phyloP scores from a whole-genome alignment of 2,888 invertebrate species.

The Lycocerus yunnanus region DNA sequence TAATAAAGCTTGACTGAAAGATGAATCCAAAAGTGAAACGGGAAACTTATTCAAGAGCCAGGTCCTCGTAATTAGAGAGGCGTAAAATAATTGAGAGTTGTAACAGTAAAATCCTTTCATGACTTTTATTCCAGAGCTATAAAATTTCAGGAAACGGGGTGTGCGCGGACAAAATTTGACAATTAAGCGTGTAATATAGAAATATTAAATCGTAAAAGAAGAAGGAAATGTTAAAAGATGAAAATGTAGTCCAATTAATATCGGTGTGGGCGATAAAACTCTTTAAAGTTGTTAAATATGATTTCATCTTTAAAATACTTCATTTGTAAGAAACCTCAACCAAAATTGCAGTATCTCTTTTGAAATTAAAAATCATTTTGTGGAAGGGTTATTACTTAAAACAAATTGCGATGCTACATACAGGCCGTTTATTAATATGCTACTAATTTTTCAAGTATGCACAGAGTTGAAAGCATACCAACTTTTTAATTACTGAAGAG shows the following conservation, averaged over 20 bases:
- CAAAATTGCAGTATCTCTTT: background rate
- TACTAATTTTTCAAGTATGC: no score
- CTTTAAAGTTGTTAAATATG: constrained; percentile 11
- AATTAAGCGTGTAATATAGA: constrained; percentile 40
- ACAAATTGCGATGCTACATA: background rate
- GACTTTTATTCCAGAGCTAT: constrained; percentile 36
- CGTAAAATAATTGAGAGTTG: constrained; percentile 41
- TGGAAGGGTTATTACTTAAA: background rate
- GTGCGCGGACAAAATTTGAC: constrained; percentile 40
- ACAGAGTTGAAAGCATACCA: no score
- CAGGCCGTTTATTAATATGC: no score
- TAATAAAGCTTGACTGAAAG: constrained; percentile 9
- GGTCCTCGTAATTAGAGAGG: constrained; percentile 40
- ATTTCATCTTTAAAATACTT: background rate
- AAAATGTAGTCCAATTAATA: constrained; percentile 20
- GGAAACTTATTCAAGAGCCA: constrained; percentile 17
- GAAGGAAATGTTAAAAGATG: constrained; percentile 17
- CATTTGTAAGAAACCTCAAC: background rate
- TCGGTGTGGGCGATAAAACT: constrained; percentile 7
- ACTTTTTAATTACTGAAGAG: no score
- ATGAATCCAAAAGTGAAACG: constrained; percentile 8
- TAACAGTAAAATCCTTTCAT: constrained; percentile 24
- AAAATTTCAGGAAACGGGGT: constrained; percentile 38
- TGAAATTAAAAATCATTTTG: background rate
- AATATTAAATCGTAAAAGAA: constrained; percentile 37